Evolutionary conservation across 2,797 vertebrate species (phyloP).

Genomic region (Pseudochirops cupreus): DNA sequence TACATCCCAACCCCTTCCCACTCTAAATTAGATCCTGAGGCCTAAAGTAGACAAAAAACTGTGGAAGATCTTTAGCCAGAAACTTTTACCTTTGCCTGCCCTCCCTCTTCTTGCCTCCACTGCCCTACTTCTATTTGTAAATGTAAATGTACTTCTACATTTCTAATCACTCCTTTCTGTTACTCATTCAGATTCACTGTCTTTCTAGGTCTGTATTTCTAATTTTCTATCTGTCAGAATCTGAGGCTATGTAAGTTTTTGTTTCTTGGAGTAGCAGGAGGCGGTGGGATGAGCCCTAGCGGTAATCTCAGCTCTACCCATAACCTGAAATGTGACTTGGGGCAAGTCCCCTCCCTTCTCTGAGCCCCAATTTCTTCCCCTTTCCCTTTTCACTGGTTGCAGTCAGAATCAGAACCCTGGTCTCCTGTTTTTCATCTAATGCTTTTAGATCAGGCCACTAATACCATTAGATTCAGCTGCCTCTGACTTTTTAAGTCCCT

Average conservation of each 20-base stretch:
- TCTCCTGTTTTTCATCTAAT: background rate
- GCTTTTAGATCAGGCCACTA: background rate
- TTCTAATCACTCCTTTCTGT: background rate
- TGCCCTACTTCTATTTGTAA: no score
- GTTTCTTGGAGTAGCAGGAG: background rate
- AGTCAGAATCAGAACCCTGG: background rate
- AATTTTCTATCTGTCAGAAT: background rate
- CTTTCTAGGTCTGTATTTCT: background rate
- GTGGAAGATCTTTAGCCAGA: background rate
- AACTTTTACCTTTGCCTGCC: background rate
- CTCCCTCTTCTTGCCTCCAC: no score
- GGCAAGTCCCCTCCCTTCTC: background rate
- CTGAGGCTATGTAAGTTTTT: background rate
- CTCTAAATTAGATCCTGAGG: background rate
- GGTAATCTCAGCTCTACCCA: background rate
- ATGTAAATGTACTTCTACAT: background rate
- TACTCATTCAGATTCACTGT: background rate
- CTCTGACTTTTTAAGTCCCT: background rate
- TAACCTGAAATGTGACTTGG: background rate
- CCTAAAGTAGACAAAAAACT: background rate
- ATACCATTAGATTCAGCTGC: background rate
- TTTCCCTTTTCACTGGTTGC: background rate
- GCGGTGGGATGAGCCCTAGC: background rate
- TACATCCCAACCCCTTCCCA: background rate
- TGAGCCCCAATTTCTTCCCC: background rate